Evolutionary conservation across 35 echinoderm and acorn worm species (phyloP).

Genomic region (Ophiothrix spiculata): DNA sequence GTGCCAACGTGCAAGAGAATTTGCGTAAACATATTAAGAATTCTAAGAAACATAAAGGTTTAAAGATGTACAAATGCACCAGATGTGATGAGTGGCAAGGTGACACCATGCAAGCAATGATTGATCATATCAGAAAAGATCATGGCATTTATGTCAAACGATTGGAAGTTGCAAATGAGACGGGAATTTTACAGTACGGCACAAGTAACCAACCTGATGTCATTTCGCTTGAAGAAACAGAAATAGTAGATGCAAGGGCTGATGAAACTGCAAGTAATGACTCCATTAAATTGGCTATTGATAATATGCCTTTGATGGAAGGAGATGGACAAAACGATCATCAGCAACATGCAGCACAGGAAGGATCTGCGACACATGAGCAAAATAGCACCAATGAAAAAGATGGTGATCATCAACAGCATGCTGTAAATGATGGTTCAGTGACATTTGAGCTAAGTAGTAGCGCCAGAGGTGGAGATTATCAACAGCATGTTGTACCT

Average conservation of each 20-base stretch:
- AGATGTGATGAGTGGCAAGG: slow-evolving; percentile 57
- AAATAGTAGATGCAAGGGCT: neutral
- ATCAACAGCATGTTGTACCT: neutral
- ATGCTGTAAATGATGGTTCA: too few relatives aligned
- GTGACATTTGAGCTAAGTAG: neutral
- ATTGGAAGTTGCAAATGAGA: slow-evolving; percentile 32
- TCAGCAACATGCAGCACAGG: too few relatives aligned
- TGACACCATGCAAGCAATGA: slow-evolving; percentile 61
- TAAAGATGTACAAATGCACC: slow-evolving; percentile 74
- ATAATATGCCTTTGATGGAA: neutral
- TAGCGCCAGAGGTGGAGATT: neutral
- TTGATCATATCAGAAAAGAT: slow-evolving; percentile 48
- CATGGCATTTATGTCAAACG: slow-evolving; percentile 51
- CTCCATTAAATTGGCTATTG: neutral
- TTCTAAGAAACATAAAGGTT: slow-evolving; percentile 74
- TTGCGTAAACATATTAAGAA: slow-evolving; percentile 79
- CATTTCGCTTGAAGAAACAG: too few relatives aligned
- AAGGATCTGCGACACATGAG: too few relatives aligned
- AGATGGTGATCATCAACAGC: too few relatives aligned
- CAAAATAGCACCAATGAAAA: too few relatives aligned
- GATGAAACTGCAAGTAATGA: neutral
- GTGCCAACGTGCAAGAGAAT: slow-evolving; percentile 73
- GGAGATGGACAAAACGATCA: too few relatives aligned
- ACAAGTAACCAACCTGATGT: neutral
- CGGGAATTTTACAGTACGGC: slow-evolving; percentile 35